Conservation (phyloP, 2,888 invertebrate species). For the Aphidius colemani region DNA sequence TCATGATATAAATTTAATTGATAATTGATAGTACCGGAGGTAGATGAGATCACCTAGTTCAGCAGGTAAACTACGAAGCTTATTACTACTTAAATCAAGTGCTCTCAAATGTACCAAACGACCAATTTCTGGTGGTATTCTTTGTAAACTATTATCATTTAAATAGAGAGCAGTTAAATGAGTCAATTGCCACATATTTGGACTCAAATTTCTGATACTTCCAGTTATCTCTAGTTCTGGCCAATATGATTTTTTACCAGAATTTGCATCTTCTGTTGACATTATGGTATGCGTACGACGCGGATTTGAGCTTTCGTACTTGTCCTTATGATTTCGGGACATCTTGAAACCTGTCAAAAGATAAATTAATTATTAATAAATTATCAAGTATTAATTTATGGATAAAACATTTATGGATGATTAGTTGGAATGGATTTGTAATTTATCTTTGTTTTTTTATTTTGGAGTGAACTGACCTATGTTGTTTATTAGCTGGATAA, state of each 20-base stretch:
- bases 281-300: slow-evolving; percentile 88
- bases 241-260: slow-evolving; percentile 93
- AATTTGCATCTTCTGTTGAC: slow-evolving; percentile 89
- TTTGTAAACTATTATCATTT: slow-evolving; percentile 91
- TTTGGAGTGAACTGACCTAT: slow-evolving; percentile 32
- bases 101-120: slow-evolving; percentile 82
- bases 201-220: slow-evolving; percentile 91
- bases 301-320: slow-evolving; percentile 81
- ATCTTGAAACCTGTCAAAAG: slow-evolving; percentile 57
- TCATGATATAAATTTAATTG: background rate
- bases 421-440: background rate
- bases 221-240: slow-evolving; percentile 91
- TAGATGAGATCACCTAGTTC: slow-evolving; percentile 96
- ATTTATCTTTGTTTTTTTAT: background rate
- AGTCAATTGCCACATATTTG: slow-evolving; percentile 86
- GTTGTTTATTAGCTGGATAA: background rate
- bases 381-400: background rate
- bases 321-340: slow-evolving; percentile 77
- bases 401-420: slow-evolving; percentile 15
- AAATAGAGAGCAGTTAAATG: slow-evolving; percentile 94
- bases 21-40: slow-evolving; percentile 60
- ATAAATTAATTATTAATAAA: slow-evolving; percentile 5
- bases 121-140: slow-evolving; percentile 90
- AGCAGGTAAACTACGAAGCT: slow-evolving; percentile 89
- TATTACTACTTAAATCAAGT: slow-evolving; percentile 93